Base-by-base conservation (phyloP, 2,888 invertebrate genomes). In the Hyposoter dolosus region DNA sequence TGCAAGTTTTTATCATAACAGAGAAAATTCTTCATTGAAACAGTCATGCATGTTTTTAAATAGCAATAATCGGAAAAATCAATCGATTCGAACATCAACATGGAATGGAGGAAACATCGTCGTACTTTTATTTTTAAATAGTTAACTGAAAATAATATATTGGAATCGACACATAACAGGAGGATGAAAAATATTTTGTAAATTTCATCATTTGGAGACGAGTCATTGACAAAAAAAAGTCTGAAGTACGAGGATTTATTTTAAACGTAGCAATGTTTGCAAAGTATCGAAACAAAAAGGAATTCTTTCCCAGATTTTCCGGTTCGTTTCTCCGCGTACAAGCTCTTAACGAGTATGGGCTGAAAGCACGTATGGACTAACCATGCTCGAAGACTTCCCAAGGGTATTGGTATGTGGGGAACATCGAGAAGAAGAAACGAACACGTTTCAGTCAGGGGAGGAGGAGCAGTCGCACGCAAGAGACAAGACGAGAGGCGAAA, bases 351-450 rank as follows among this genome's bases (percentile, higher is more conserved):
- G 83, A 86, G 83, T 74, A 75, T 63, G 81, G 53, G 28, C 50
- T 23, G 75, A 63, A 74, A 90, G 89, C 90, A 91, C 90, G 90
- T 92, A 90, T 89, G 77, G 19, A 56, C 56, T 50, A 87, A 85
- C 88, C 88, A 88, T 89, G 66, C 68, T 66, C 53, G 74, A 40
- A 83, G 83, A 72, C 60, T 68, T 45, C 53, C 69, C 47, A 15
- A 65, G 53, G 69, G 78, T 79, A 82, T 92, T 91, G 90, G 92
- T 91, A 91, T 90, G 91, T 92, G 88, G 75, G 86, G 79, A 79
- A 89, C 91, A 91, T 91, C 89, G 89, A 84, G 80, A 68, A 79
- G 88, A 87, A 88, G 88, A 89, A 88, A 86, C 87, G 86, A 78
- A 89, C 85, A 88, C 83, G 86, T 86, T 89, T 90, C 87, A 56